Base-by-base conservation (phyloP, 2,797 vertebrate genomes). In the Clarias fuscus region DNA sequence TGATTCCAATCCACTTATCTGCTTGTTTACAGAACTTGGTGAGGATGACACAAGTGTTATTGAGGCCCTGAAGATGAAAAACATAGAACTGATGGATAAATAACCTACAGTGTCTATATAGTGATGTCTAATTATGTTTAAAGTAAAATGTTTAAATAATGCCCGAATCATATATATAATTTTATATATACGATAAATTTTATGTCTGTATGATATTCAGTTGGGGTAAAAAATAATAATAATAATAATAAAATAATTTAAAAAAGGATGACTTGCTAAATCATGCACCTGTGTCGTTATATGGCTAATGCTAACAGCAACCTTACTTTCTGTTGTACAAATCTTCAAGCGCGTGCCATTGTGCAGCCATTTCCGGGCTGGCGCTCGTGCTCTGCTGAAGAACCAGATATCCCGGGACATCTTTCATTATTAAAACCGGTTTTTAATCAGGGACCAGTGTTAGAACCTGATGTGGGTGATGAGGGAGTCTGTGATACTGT, bases 321-420 rank as follows among this genome's bases (percentile, higher is more conserved):
- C 62, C 93, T 94, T 93, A 98, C 98, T 98, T 97, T 93, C 97
- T 99, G 89, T 97, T 98, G 94, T 99, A 95, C 3, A 97, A 94
- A 17, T 99, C 97, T 91, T 99, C 98, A 91, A 99, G 87, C 0
- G 92, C 94, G 94, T 99, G 97, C 97, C 98, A 99, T 78, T 98
- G 95, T 7, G 96, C 94, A 30, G 98, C 96, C 93, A 96, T 96
- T 89, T 98, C 97, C 4, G 97, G 96, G 17, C 96, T 96, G 7
- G 96, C 90, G 94, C 96, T 98, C 91, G 93, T 96, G 93, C 97
- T 97, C 95, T 99, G 97, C 85, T 97, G 96, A 65, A 95, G 95
- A 89, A 98, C 97, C 33, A 99, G 94, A 92, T 93, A 99, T 17
- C 95, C 97, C 15, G 91, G 92, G 13, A 99, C 97, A 93, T 99